Evolutionary conservation across 2,113 vertebrate species (phyloP).

Genomic region (Illadopsis cleaveri): DNA sequence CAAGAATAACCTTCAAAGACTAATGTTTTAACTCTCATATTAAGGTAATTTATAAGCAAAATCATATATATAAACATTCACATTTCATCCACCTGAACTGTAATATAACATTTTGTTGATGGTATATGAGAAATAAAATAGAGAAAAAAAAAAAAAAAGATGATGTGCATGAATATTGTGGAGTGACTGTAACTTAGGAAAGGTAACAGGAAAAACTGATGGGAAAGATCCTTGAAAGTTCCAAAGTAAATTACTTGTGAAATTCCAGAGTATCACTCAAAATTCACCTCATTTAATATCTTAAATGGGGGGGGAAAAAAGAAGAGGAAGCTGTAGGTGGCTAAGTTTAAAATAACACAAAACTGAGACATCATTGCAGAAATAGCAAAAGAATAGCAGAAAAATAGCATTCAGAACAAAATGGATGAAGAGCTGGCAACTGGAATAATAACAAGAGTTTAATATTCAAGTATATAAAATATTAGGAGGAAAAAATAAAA

Average conservation of each 20-base stretch:
- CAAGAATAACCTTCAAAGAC: not conserved
- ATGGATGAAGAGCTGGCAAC: not conserved
- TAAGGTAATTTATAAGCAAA: not conserved
- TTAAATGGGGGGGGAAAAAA: not conserved
- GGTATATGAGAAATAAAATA: not conserved
- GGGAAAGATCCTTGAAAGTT: fast-evolving
- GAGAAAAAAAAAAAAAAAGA: not conserved
- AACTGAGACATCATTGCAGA: not conserved
- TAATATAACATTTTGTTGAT: not conserved
- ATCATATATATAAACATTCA: not conserved
- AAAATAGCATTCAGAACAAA: not conserved
- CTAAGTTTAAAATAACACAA: not conserved
- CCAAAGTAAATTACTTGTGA: fast-evolving
- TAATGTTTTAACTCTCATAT: not conserved
- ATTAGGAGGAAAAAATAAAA: not conserved
- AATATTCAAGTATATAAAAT: not conserved
- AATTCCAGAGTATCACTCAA: not conserved
- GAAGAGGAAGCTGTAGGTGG: not conserved
- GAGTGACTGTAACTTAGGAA: not conserved
- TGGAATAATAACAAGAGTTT: not conserved
- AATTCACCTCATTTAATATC: not conserved
- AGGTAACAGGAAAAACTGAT: not conserved
- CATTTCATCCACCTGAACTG: not conserved
- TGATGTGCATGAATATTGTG: not conserved
- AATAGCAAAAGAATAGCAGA: not conserved